Conservation (phyloP, 2,888 invertebrate species). For the Caenorhabditis angaria region DNA sequence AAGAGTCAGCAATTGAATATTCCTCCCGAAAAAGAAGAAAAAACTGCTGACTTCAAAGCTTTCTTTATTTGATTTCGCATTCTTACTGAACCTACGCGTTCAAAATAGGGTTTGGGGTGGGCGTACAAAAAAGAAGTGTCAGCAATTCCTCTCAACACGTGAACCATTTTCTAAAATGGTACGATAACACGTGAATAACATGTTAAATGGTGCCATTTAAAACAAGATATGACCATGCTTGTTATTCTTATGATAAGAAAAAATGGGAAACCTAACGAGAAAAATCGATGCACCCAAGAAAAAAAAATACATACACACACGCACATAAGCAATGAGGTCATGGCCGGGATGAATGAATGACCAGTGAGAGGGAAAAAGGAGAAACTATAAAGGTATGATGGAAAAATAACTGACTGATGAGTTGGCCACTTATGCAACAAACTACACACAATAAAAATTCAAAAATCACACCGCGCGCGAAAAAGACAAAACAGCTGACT, state of each 20-base stretch:
- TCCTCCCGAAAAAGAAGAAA: too few relatives aligned
- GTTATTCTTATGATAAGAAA: not conserved
- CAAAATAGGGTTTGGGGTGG: too few relatives aligned
- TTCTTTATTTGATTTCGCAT: not conserved
- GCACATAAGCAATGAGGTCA: slow-evolving; percentile 35
- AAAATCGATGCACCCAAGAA: not conserved
- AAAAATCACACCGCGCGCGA: too few relatives aligned
- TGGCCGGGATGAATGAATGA: slow-evolving; percentile 12
- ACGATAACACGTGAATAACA: slow-evolving; percentile 9
- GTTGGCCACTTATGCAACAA: too few relatives aligned
- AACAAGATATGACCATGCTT: slow-evolving; percentile 5
- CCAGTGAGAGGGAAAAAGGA: too few relatives aligned
- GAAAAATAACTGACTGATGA: too few relatives aligned
- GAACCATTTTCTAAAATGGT: not conserved
- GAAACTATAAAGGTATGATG: too few relatives aligned
- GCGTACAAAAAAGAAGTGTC: too few relatives aligned
- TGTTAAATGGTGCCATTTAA: slow-evolving; percentile 9
- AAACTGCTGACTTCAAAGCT: not conserved
- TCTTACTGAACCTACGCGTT: too few relatives aligned
- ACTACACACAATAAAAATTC: too few relatives aligned
- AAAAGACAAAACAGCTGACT: too few relatives aligned
- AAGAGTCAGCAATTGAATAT: slow-evolving; percentile 4
- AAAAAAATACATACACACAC: too few relatives aligned
- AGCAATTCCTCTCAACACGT: not conserved
- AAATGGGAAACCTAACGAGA: slow-evolving; percentile 7